These are phyloP conservation scores for Hemiscyllium ocellatum DNA, from an alignment of 2,113 vertebrate species.

Conservation along the genomic window DNA sequence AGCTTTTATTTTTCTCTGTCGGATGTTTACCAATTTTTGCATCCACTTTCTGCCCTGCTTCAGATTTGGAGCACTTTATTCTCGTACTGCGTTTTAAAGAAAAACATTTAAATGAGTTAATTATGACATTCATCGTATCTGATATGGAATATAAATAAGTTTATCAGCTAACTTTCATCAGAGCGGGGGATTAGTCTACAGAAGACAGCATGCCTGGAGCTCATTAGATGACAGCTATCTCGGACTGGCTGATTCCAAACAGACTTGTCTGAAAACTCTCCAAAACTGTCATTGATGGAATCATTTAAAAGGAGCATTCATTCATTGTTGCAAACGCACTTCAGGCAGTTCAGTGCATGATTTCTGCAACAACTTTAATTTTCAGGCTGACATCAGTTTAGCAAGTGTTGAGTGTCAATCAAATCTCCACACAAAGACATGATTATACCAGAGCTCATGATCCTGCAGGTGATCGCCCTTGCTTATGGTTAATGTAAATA, in stretches of 20 bases:
- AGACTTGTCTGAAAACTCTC: background rate
- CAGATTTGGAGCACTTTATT: background rate
- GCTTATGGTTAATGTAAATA: background rate
- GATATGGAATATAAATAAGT: background rate
- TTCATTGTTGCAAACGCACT: background rate
- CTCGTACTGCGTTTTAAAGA: no score
- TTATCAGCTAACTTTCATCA: background rate
- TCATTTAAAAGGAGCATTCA: background rate
- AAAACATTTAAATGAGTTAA: background rate
- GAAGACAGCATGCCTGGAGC: background rate
- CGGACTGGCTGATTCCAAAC: background rate
- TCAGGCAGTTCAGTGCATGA: background rate
- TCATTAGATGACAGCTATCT: background rate
- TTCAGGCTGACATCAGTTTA: background rate
- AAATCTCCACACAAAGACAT: background rate
- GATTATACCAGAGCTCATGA: background rate
- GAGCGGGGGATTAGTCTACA: background rate
- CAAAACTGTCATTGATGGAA: background rate
- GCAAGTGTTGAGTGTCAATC: background rate
- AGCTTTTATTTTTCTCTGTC: background rate
- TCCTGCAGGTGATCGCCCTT: background rate
- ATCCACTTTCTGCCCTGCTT: background rate
- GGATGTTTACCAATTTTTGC: background rate
- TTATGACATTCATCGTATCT: background rate
- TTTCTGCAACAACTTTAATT: background rate